These are phyloP conservation scores for Sciurus carolinensis DNA, from an alignment of 2,797 vertebrate genomes.

Conservation along the genomic window DNA sequence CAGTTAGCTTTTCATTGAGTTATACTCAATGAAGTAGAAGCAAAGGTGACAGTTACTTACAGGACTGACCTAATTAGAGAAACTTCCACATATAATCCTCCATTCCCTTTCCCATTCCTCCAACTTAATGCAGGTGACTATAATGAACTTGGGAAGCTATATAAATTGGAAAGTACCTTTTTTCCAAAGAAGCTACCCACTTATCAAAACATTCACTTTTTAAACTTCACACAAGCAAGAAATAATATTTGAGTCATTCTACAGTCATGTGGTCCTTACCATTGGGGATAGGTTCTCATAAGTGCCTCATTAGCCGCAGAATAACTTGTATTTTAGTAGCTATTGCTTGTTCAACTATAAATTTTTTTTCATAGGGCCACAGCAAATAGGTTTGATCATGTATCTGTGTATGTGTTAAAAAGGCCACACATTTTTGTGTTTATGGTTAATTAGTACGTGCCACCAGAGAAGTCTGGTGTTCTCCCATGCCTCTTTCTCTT, in stretches of 20 bases:
- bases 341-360: background rate
- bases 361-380: constrained; percentile 27
- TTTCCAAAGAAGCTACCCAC: background rate
- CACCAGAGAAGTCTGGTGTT: background rate
- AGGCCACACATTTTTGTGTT: background rate
- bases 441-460: background rate
- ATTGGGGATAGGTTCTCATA: background rate
- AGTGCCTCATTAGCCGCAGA: background rate
- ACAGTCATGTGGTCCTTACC: background rate
- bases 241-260: background rate
- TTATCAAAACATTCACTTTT: background rate
- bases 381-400: background rate
- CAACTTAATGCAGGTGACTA: background rate
- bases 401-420: background rate
- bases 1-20: background rate
- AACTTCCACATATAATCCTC: background rate
- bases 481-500: background rate
- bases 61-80: background rate
- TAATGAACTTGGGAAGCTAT: background rate
- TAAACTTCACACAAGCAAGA: constrained; percentile 36
- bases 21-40: background rate
- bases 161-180: background rate
- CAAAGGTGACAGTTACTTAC: background rate
- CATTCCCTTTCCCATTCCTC: background rate
- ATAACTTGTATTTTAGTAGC: background rate